Evolutionary conservation across 2,888 invertebrate species (phyloP), one percentile per base, ranked within the genome.

Genomic region (Aphidoletes aphidimyza): DNA sequence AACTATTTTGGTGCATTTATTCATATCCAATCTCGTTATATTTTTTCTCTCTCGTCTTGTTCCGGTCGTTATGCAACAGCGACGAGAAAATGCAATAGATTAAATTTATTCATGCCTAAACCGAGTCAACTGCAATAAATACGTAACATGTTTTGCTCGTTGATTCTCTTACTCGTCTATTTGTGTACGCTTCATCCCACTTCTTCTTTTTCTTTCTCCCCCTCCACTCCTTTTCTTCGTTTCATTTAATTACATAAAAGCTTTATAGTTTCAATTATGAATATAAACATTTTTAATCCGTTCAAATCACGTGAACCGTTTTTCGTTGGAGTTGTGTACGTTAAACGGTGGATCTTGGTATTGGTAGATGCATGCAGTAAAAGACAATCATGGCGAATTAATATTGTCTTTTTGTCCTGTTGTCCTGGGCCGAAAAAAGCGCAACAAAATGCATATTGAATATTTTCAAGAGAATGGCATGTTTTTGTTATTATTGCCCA

Each of bases 271-370:
- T 69, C 69, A 69, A 81, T 81, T 81, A 81, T 81, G 81, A 81
- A 81, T 81, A 81, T 81, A 81, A 81, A 81, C 81, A 81, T 37
- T 37, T 81, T 81, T 81, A 81, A 81, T 81, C 81, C 81, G 69
- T 81, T 81, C n/a, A n/a, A 11, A 81, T 81, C 69, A 69, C 69
- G 30, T 69, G 69, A 69, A 69, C 30, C 14, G 26, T 30, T 69
- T 69, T 69, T 69, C 69, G 14, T n/a, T n/a, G 14, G 30, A 11
- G 30, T 30, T 30, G 14, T n/a, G n/a, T n/a, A n/a, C n/a, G n/a
- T n/a, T 26, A 0, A 5, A 3, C 54, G 26, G 22, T 30, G 30
- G 3, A 30, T 69, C 34, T n/a, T n/a, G 69, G 69, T 69, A 30
- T 69, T 30, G 14, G 30, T 30, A 30, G 5, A 17, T 54, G 47